Base-by-base conservation (phyloP, 2,888 invertebrate genomes). In the Sminthurides aquaticus region DNA sequence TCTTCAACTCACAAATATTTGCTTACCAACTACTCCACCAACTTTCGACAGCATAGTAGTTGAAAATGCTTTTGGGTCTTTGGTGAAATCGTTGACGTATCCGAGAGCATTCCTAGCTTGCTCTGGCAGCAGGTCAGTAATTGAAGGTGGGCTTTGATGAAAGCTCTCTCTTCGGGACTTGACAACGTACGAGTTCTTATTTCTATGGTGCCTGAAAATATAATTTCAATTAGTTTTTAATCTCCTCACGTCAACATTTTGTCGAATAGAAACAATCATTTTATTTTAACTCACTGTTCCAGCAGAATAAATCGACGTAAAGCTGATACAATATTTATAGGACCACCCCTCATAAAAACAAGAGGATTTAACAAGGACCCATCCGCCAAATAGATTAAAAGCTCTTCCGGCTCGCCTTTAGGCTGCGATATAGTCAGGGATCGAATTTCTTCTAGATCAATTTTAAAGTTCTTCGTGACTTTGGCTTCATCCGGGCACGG, bases 301-400 rank as follows among this genome's bases (percentile, higher is more conserved):
- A n/a, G n/a, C n/a, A n/a, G n/a, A 2, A 57, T 57, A 57, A 77
- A 81, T 73, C 78, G 77, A 65, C 80, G 80, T 57, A 83, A 74
- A 60, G 78, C 78, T 66, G 78, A 78, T 64, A 82, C 82, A 75
- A 94, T 87, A 63, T 86, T 84, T 75, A 90, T 89, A 0, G 91
- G 90, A 74, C 92, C 91, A 0, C 90, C 91, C 73, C 89, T 86
- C 77, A 91, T 91, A 79, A 95, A 94, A 77, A 90, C 88, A 77
- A 95, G 90, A 3, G 89, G 87, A 69, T 88, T 87, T 73, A 88
- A 86, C 76, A 85, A 85, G 1, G 88, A 85, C 58, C 86, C 84
- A 78, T 87, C 85, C 70, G 86, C 86, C 71, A 87, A 85, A 73
- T 86, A 84, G 71, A 91, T 84, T 48, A 83, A 82, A 58, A 87